Conservation (phyloP, 2,888 invertebrate species). For the Eristalis tenax region DNA sequence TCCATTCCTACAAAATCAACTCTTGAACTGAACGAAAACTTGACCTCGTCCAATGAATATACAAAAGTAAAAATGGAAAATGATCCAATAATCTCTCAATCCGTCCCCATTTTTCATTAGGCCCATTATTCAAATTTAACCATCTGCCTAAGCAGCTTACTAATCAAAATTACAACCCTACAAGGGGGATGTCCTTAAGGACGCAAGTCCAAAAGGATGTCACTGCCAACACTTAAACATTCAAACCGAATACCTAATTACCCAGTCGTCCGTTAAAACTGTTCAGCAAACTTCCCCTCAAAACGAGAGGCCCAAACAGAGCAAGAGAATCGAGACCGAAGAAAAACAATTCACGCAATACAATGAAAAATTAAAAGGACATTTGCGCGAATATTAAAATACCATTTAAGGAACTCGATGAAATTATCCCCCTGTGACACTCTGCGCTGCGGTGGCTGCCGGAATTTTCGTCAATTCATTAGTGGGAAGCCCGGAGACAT, state of each 20-base stretch:
- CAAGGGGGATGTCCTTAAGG: not conserved
- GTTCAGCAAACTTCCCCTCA: conserved; percentile 7
- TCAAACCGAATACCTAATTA: conserved; percentile 54
- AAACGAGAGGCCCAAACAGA: not conserved
- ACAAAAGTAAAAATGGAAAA: not conserved
- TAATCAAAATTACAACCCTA: conserved; percentile 16
- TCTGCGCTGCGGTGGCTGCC: conserved; percentile 5
- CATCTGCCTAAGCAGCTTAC: conserved; percentile 22
- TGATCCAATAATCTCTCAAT: not conserved
- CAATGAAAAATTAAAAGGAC: conserved; percentile 64
- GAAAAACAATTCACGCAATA: conserved; percentile 37
- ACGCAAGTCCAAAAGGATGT: not conserved
- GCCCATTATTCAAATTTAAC: conserved; percentile 21
- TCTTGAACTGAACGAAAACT: not conserved
- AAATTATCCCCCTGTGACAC: conserved; percentile 59
- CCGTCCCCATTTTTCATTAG: not conserved
- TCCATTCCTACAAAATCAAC: not conserved
- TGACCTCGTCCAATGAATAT: not conserved
- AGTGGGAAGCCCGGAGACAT: not conserved
- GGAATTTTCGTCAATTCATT: conserved; percentile 51
- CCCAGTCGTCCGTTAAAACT: conserved; percentile 49
- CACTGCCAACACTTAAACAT: conserved; percentile 38
- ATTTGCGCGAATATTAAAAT: conserved; percentile 63
- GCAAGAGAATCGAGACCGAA: conserved; percentile 2
- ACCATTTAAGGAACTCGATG: conserved; percentile 49